phyloP scores from a whole-genome alignment of 2,888 invertebrate genomes.

The Oscheius sp. region DNA sequence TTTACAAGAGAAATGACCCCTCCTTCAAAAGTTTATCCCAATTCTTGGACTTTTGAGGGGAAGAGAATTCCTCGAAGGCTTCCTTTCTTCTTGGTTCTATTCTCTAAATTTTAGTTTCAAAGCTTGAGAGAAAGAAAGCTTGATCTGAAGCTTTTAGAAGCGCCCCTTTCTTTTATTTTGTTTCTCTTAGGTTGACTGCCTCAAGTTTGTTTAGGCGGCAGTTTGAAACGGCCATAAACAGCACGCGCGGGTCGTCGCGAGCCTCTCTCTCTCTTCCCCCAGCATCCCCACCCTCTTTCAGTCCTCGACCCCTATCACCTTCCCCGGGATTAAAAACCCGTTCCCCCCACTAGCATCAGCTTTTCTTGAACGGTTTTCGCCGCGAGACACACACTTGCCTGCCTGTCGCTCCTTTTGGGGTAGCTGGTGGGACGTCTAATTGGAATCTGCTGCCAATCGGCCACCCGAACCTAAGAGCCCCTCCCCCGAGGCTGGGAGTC shows the following conservation, averaged over 20 bases:
- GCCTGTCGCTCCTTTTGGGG: not conserved
- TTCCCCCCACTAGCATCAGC: not conserved
- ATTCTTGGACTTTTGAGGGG: not conserved
- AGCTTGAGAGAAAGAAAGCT: too few species aligned
- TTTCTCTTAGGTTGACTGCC: not conserved
- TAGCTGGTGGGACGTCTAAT: slow-evolving; percentile 5
- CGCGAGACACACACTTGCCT: not conserved
- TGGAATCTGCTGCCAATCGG: slow-evolving; percentile 24
- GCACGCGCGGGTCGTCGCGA: not conserved
- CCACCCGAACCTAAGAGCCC: not conserved
- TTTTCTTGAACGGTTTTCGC: too few species aligned
- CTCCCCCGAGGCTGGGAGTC: not conserved
- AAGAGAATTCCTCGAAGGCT: too few species aligned
- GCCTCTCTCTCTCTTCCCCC: not conserved
- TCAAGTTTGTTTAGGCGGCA: slow-evolving; percentile 15
- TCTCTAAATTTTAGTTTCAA: too few species aligned
- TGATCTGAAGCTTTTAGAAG: not conserved
- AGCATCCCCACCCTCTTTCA: not conserved
- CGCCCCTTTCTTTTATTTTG: not conserved
- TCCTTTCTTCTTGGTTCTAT: too few species aligned
- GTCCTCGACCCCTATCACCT: too few species aligned
- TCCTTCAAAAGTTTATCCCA: too few species aligned
- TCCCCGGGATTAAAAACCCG: not conserved
- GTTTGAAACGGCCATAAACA: slow-evolving; percentile 14
- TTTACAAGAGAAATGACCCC: too few species aligned